These are phyloP conservation scores for Orius insidiosus DNA, from an alignment of 1,140 invertebrate genomes.

Conservation along the genomic window DNA sequence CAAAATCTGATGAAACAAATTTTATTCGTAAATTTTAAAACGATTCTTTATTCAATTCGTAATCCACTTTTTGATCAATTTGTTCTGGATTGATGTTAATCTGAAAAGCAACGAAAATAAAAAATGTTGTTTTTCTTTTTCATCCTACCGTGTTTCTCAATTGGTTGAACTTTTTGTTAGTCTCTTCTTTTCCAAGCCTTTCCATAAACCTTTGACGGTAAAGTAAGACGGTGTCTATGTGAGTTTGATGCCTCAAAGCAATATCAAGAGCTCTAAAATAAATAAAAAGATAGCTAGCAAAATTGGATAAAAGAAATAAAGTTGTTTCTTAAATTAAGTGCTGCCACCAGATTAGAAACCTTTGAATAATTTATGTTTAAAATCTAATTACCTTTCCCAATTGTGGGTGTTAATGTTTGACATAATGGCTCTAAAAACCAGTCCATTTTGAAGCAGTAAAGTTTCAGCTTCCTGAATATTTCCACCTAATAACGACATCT, in stretches of 20 bases:
- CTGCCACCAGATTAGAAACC: too few relatives aligned
- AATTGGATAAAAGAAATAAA: conserved; percentile 4
- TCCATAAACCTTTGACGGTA: conserved; percentile 56
- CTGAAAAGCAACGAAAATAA: conserved; percentile 7
- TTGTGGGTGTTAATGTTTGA: conserved; percentile 67
- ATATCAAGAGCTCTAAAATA: conserved; percentile 60
- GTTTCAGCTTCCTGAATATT: conserved; percentile 65
- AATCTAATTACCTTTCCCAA: conserved; percentile 69
- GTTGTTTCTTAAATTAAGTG: conserved; percentile 8
- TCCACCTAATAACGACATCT: conserved; percentile 62
- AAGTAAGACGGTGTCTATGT: conserved; percentile 61
- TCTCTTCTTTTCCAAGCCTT: conserved; percentile 58
- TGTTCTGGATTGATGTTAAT: conserved; percentile 8
- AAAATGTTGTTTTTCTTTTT: background rate
- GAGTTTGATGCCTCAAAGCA: conserved; percentile 58
- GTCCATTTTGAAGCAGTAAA: conserved; percentile 59
- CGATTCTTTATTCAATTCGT: conserved; percentile 6
- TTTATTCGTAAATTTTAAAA: too few relatives aligned
- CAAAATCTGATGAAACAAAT: too few relatives aligned
- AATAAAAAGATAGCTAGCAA: conserved; percentile 9
- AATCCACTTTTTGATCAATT: conserved; percentile 4
- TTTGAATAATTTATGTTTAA: too few relatives aligned
- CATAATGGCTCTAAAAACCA: conserved; percentile 57
- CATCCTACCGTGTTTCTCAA: conserved; percentile 36
- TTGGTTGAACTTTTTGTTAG: conserved; percentile 49